Base-by-base conservation (phyloP, 2,888 invertebrate genomes). In the Nebria brevicollis region DNA sequence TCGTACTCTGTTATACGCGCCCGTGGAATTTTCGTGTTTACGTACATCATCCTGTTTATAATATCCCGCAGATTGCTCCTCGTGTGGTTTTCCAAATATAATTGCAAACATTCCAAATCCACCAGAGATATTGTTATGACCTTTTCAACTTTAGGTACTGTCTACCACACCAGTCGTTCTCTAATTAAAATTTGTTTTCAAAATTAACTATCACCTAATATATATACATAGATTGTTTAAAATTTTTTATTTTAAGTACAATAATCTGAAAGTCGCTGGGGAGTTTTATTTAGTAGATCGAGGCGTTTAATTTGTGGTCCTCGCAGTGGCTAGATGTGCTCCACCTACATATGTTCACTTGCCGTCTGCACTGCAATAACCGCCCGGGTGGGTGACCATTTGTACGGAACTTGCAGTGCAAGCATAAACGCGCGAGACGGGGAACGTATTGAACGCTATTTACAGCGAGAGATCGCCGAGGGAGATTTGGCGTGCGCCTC, bases 391-490 rank as follows among this genome's bases (percentile, higher is more conserved):
- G 34, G 34, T 34, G 34, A 34, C 34, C 34, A 34, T 34, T 34
- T 54, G 54, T 11, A 54, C 54, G 7, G 7, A 54, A 11, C 54
- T 54, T 54, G 54, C 54, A 54, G 7, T 11, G 54, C 54, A 54
- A 54, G 54, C 54, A 54, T 13, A 13, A 54, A 54, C 54, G 54
- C 54, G 54, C 8, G 11, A 25, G 70, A 20, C n/a, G 13, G 25
- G 25, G 70, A 70, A 34, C 70, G 70, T 70, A 70, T 70, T 70
- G 70, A 20, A 70, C 70, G 70, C 70, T 70, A 26, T 68, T 68
- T 68, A 15, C 68, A 15, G 68, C 68, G 68, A 34, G 26, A 70
- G 34, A 70, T 54, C 54, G 54, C 54, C 54, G 54, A 54, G 54
- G 26, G 70, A 70, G 70, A 70, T 70, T 34, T 25, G 26, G 26